Base-by-base conservation (phyloP, 2,113 vertebrate genomes). In the Sclerurus mexicanus region DNA sequence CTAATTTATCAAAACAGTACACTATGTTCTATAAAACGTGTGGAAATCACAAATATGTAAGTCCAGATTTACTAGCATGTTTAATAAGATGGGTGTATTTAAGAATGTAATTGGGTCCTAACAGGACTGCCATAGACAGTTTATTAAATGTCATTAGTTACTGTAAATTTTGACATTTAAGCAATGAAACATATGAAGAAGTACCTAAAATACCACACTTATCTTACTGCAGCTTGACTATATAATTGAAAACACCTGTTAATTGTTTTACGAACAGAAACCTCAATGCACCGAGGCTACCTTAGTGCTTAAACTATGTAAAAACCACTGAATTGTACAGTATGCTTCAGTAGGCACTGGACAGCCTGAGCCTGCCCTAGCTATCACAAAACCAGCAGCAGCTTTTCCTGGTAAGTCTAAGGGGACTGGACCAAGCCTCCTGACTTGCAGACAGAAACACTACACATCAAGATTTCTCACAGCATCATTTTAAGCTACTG, bases 161-260 rank as follows among this genome's bases (percentile, higher is more conserved):
- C 46, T 89, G 68, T 64, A 90, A 95, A 80, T 72, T 89, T 46
- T 91, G 78, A 93, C 79, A 93, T 89, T 96, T 90, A 89, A 87
- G 74, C 78, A 89, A 84, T 25, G 42, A 42, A 95, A 78, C 22
- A 83, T 27, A 95, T 53, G 37, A 94, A 84, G 44, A 23, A 72
- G 64, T 42, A 89, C 49, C 73, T 85, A 81, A 90, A 95, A 82
- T 49, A 52, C 76, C 73, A 82, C 44, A 90, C 58, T 37, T 63
- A n/a, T 80, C 59, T 94, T 74, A 82, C 4, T 87, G 67, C 80
- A 91, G 62, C n/a, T 47, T 50, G 55, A 78, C 17, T 14, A 25
- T 60, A 6, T 40, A 76, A 93, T 12, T 96, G 60, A 96, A 94
- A 93, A 31, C 27, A n/a, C 47, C 67, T 69, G 10, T 56, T 46